Evolutionary conservation across 2,888 invertebrate species (phyloP).

Genomic region (Eurytoma adleriae): DNA sequence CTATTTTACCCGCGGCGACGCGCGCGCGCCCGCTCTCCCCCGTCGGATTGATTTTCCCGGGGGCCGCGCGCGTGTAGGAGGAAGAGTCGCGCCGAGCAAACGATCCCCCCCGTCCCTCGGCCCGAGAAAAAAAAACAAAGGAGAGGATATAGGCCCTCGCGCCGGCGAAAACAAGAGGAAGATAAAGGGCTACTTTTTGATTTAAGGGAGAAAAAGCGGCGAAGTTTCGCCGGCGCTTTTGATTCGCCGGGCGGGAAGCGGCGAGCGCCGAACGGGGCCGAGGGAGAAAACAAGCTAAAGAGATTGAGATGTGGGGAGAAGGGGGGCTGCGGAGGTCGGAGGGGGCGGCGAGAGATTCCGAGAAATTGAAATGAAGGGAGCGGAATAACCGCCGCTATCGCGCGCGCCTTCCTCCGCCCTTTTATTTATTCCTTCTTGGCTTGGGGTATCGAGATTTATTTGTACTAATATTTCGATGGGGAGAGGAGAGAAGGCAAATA

Average conservation of each 20-base stretch:
- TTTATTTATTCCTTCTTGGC: constrained; percentile 25
- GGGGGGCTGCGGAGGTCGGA: background rate
- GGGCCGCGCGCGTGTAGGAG: background rate
- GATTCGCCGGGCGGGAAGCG: constrained; percentile 9
- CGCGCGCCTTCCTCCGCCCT: constrained; percentile 6
- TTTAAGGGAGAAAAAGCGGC: constrained; percentile 9
- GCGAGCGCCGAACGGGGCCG: background rate
- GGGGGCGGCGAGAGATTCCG: background rate
- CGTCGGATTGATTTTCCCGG: constrained; percentile 26
- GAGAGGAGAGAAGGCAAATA: background rate
- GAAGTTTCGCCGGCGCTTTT: constrained; percentile 17
- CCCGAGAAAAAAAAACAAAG: background rate
- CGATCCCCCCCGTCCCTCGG: background rate
- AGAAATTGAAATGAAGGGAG: constrained; percentile 21
- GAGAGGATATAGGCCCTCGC: background rate
- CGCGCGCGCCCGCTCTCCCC: background rate
- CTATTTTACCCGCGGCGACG: background rate
- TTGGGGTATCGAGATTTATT: background rate
- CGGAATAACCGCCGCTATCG: constrained; percentile 17
- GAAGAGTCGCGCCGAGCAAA: constrained; percentile 5
- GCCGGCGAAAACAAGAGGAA: constrained; percentile 5
- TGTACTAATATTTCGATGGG: background rate
- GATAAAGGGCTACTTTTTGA: constrained; percentile 32
- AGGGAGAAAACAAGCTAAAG: constrained; percentile 1
- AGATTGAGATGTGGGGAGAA: constrained; percentile 13